Percentiles rank a stretch among this genome's conserved stretches.
phyloP scores from a whole-genome alignment of 2,113 vertebrate genomes.

The Hucho hucho region DNA sequence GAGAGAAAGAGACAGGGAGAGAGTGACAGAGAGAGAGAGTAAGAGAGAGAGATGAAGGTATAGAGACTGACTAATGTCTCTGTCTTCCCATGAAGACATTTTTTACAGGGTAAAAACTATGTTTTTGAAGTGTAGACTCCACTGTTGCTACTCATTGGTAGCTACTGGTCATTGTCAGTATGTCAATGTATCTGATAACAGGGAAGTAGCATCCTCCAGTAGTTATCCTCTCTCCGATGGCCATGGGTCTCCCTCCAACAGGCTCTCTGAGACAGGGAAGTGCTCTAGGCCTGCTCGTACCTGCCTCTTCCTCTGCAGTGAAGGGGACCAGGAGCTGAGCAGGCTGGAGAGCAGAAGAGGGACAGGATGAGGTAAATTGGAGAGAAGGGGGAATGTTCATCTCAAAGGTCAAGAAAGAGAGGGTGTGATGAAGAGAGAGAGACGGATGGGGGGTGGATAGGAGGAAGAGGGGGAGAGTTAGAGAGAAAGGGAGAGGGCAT shows the following conservation, averaged over 20 bases:
- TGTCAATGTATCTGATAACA: constrained; percentile 89
- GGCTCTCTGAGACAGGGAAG: constrained; percentile 76
- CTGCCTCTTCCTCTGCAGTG: constrained; percentile 60
- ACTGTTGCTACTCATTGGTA: constrained; percentile 82
- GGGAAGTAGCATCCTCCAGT: constrained; percentile 35
- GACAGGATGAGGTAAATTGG: constrained; percentile 65
- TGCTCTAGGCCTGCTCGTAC: constrained; percentile 60
- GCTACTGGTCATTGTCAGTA: constrained; percentile 84
- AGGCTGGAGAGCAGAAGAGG: constrained; percentile 43
- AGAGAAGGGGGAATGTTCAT: constrained; percentile 66
- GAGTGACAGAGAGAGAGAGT: constrained; percentile 10
- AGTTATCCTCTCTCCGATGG: constrained; percentile 44
- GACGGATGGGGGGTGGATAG: background rate
- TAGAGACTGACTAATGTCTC: constrained; percentile 38
- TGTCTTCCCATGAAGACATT: constrained; percentile 9
- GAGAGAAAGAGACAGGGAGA: constrained; percentile 49
- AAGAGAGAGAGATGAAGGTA: constrained; percentile 46
- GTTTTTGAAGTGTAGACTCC: constrained; percentile 20
- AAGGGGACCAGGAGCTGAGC: constrained; percentile 57
- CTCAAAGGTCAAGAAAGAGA: constrained; percentile 74
- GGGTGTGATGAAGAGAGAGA: constrained; percentile 52
- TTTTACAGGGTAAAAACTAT: background rate
- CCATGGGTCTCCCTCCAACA: constrained; percentile 59
- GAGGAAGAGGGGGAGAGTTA: constrained; percentile 1
- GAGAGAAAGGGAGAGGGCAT: constrained; percentile 18